These are phyloP conservation scores for Ctenoplectra terminalis DNA, from an alignment of 1,140 invertebrate species.

Conservation along the genomic window DNA sequence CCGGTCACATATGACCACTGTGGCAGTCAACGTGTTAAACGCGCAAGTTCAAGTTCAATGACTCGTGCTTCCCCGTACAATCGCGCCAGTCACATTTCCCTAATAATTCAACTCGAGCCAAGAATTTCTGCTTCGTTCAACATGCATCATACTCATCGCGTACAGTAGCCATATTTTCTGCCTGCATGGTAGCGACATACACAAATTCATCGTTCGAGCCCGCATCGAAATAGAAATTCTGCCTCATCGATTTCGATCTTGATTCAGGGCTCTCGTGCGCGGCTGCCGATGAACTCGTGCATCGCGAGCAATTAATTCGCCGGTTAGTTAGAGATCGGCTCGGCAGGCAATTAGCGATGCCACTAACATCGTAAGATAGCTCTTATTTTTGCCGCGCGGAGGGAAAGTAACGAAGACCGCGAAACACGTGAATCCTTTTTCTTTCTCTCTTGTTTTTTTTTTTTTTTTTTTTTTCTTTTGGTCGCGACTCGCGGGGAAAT, in stretches of 20 bases:
- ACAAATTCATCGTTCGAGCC: not conserved
- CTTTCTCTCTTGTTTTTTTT: no score
- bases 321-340: not conserved
- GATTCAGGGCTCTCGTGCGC: not conserved
- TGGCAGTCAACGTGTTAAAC: no score
- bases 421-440: conserved; percentile 2
- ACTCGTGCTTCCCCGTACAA: not conserved
- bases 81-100: conserved; percentile 17
- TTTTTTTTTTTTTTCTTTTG: no score
- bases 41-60: conserved; percentile 15
- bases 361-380: no score
- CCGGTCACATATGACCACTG: no score
- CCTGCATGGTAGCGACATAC: not conserved
- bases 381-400: not conserved
- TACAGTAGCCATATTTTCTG: conserved; percentile 6
- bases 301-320: not conserved
- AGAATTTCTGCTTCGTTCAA: conserved; percentile 4
- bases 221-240: conserved; percentile 3
- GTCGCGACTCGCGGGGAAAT: conserved; percentile 29
- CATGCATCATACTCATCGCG: not conserved
- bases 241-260: not conserved
- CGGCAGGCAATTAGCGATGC: not conserved
- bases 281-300: not conserved
- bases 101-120: conserved; percentile 17
- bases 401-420: not conserved